Evolutionary conservation across 2,797 vertebrate species (phyloP), one percentile per base, ranked within the genome.

Genomic region (Crotalus adamanteus): DNA sequence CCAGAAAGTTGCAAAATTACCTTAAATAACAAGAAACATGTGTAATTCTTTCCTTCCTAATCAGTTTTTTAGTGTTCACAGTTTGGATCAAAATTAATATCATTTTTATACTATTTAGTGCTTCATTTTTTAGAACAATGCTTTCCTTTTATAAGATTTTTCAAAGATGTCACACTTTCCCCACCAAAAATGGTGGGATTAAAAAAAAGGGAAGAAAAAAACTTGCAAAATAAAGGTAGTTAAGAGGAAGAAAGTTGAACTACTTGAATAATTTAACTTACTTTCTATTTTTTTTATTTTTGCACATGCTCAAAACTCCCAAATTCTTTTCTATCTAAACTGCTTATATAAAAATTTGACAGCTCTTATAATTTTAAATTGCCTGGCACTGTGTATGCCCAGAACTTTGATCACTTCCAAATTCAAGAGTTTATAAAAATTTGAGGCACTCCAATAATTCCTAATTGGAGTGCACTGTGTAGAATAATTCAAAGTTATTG

Each of bases 371-470:
- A 98, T 98, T 98, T 98, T 98, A 98, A 98, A 98, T 98, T 98
- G 98, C 97, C 98, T 96, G 97, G 97, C 97, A 98, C 97, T 98
- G 98, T 98, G 97, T 98, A 97, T 98, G 98, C 98, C 97, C 97
- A 97, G 98, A 98, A 98, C 97, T 97, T 98, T 98, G 97, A 98
- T 98, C 98, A 98, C 97, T 98, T 98, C 97, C 97, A 98, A 98
- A 98, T 98, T 98, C 98, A 98, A 98, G 98, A 97, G 98, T 98
- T 98, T 98, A 98, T 98, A 98, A 98, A 98, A 98, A 98, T 98
- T 98, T 98, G 98, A 98, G 98, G 98, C 97, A 98, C 98, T 98
- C 97, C 98, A 98, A 98, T 98, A 98, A 98, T 98, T 98, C 98
- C 98, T 98, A 98, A 98, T 98, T 98, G 98, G 97, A 98, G 98